These are phyloP conservation scores for Drosophila sulfurigaster DNA, from an alignment of 1,140 invertebrate species.

Conservation along the genomic window DNA sequence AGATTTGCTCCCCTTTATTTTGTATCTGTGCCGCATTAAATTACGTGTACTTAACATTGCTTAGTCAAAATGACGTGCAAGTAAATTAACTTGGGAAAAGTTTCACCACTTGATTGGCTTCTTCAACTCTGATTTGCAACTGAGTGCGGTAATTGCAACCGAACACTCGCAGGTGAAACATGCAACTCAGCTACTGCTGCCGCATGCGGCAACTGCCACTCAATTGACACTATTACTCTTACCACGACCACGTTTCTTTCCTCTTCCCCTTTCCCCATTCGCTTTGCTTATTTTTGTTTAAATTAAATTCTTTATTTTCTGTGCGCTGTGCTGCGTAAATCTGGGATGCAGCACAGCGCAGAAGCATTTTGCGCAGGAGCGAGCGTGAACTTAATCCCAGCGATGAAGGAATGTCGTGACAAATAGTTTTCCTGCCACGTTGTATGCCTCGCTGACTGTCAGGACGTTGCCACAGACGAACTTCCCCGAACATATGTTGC, in stretches of 20 bases:
- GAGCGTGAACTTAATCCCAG: slow-evolving; percentile 69
- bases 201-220: slow-evolving; percentile 7
- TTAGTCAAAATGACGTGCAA: background rate
- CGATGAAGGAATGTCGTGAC: slow-evolving; percentile 73
- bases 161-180: background rate
- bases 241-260: background rate
- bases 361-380: slow-evolving; percentile 19
- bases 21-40: background rate
- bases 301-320: slow-evolving; percentile 11
- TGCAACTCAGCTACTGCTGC: background rate
- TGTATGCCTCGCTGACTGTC: slow-evolving; percentile 38
- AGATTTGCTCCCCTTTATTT: background rate
- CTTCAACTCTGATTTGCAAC: slow-evolving; percentile 17
- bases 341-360: slow-evolving; percentile 32
- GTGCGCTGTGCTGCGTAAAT: slow-evolving; percentile 32
- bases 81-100: background rate
- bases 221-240: slow-evolving; percentile 13
- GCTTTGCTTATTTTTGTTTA: slow-evolving; percentile 2
- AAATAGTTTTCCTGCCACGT: slow-evolving; percentile 69
- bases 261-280: background rate
- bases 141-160: slow-evolving; percentile 13
- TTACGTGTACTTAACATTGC: background rate
- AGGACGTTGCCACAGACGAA: slow-evolving; percentile 23
- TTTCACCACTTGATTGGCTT: slow-evolving; percentile 23
- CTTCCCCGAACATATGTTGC: slow-evolving; percentile 44